These are phyloP conservation scores for Drosophila dunni DNA, from an alignment of 1,140 invertebrate species.

Conservation along the genomic window DNA sequence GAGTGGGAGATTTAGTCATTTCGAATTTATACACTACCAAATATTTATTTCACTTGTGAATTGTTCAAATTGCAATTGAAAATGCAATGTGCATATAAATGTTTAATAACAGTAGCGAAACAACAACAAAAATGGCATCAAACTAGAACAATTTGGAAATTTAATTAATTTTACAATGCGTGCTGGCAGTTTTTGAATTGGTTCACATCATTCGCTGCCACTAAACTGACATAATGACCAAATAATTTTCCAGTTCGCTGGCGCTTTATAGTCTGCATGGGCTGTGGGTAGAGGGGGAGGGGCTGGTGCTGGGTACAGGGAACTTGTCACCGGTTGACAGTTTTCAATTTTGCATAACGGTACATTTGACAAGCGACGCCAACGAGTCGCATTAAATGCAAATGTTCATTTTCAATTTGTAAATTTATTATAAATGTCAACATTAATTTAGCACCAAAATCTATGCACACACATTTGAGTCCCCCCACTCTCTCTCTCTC, in stretches of 20 bases:
- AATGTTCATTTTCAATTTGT: constrained; percentile 74
- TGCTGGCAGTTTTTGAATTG: constrained; percentile 36
- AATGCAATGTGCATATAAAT: constrained; percentile 52
- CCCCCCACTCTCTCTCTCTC: too few species aligned
- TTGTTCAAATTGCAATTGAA: constrained; percentile 43
- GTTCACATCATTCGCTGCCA: constrained; percentile 35
- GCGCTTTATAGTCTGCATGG: constrained; percentile 30
- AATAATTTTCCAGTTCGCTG: constrained; percentile 81
- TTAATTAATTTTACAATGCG: constrained; percentile 76
- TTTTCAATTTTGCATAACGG: constrained; percentile 62
- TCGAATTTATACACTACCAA: not conserved
- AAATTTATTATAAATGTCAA: constrained; percentile 82
- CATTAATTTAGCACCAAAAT: constrained; percentile 71
- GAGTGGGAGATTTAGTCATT: constrained; percentile 18
- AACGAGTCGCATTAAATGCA: constrained; percentile 71
- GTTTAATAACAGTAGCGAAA: constrained; percentile 34
- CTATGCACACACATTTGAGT: constrained; percentile 23
- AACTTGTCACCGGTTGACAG: constrained; percentile 21
- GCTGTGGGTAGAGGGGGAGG: not conserved
- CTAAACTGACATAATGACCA: constrained; percentile 82
- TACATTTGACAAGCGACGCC: constrained; percentile 63
- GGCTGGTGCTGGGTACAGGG: not conserved
- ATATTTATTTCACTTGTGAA: constrained; percentile 26
- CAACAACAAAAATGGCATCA: constrained; percentile 12
- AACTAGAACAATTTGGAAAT: constrained; percentile 47